Evolutionary conservation across 2,797 vertebrate species (phyloP).

Genomic region (Lophotriccus pileatus): DNA sequence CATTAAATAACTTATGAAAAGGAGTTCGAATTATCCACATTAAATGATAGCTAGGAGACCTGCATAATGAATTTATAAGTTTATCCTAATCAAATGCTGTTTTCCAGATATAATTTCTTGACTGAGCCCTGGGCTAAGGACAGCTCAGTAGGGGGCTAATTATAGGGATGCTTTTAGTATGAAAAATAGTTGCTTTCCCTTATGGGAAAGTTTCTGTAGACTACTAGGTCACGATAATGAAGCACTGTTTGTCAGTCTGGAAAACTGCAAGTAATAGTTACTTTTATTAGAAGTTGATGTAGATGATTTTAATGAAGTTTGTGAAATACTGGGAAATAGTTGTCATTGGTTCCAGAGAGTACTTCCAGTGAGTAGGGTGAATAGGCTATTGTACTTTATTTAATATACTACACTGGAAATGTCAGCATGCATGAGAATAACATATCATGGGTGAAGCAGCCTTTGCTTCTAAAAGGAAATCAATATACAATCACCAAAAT

Average conservation of each 20-base stretch:
- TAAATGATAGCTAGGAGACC: conserved; percentile 6
- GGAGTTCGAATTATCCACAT: neutral
- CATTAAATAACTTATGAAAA: conserved; percentile 3
- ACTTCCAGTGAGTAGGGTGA: neutral
- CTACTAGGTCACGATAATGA: neutral
- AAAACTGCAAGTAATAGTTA: neutral
- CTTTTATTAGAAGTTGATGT: neutral
- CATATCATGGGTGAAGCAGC: neutral
- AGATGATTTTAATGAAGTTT: neutral
- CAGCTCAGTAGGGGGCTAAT: conserved; percentile 5
- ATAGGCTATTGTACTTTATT: neutral
- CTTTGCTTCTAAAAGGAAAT: conserved; percentile 8
- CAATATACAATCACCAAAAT: conserved; percentile 9
- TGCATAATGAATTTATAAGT: conserved; percentile 5
- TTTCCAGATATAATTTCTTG: conserved; percentile 23
- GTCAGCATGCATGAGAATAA: neutral
- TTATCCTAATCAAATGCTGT: conserved; percentile 38
- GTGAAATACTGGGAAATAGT: neutral
- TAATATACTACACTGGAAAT: neutral
- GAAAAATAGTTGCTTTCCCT: conserved; percentile 30
- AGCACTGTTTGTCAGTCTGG: neutral
- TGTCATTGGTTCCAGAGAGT: neutral
- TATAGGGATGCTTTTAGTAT: neutral
- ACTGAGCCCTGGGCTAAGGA: neutral
- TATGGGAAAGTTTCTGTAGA: conserved; percentile 17